A percentile compares a stretch with the other conserved stretches of the same genome.
Conservation (phyloP, 2,113 vertebrate species). For the Phyllopteryx taeniolatus region DNA sequence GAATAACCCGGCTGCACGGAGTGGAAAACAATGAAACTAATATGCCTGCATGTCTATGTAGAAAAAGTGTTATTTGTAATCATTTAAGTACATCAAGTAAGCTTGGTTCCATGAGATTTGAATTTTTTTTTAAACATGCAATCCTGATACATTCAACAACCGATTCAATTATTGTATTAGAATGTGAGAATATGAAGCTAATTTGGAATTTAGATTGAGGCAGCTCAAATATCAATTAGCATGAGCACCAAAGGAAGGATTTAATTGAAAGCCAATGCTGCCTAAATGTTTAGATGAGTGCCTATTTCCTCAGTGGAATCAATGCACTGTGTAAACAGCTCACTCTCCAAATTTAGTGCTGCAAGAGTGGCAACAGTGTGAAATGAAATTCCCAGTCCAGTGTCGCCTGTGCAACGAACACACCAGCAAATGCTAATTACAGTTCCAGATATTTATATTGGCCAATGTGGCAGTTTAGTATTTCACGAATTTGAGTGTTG, state of each 20-base stretch:
- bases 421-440: slow-evolving; percentile 26
- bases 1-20: slow-evolving; percentile 75
- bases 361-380: slow-evolving; percentile 61
- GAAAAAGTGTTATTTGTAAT: background rate
- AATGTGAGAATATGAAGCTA: too few species aligned
- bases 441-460: slow-evolving; percentile 9
- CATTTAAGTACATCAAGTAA: background rate
- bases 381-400: slow-evolving; percentile 38
- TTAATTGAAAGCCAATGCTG: slow-evolving; percentile 3
- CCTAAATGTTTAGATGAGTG: slow-evolving; percentile 46
- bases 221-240: background rate
- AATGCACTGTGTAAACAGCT: slow-evolving; percentile 40
- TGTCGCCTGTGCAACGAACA: slow-evolving; percentile 21
- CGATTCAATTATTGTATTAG: background rate
- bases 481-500: background rate
- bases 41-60: slow-evolving; percentile 61
- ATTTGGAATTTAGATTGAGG: too few species aligned
- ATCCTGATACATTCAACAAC: background rate
- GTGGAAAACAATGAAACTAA: slow-evolving; percentile 51
- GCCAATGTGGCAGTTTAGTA: slow-evolving; percentile 7
- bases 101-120: background rate
- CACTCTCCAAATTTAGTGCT: slow-evolving; percentile 62
- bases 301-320: slow-evolving; percentile 18
- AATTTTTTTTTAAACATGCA: background rate
- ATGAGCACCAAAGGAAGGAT: background rate